phyloP scores from a whole-genome alignment of 2,113 vertebrate species.

The Tichodroma muraria region DNA sequence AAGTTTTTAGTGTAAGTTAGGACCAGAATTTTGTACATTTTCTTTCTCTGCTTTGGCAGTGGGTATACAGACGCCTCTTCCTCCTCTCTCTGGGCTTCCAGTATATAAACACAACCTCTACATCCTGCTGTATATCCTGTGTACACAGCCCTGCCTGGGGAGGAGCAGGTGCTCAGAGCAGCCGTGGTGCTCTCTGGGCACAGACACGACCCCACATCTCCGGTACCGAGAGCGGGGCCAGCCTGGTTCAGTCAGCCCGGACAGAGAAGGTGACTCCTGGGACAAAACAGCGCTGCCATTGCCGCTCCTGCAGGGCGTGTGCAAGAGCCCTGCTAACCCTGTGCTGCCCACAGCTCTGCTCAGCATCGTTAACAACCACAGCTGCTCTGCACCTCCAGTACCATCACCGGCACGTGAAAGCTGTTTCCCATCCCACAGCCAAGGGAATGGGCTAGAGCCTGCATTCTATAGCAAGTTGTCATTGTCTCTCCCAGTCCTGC shows the following conservation, averaged over 20 bases:
- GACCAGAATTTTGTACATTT: background rate
- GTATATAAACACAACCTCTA: background rate
- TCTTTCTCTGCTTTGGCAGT: background rate
- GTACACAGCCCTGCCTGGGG: rapidly evolving
- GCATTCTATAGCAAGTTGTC: rapidly evolving
- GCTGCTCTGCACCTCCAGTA: background rate
- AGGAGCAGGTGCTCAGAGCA: background rate
- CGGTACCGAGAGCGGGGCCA: rapidly evolving
- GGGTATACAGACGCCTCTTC: background rate
- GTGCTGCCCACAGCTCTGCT: background rate
- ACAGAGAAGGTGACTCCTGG: background rate
- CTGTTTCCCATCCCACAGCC: background rate
- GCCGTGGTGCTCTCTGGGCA: background rate
- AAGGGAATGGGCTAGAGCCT: background rate
- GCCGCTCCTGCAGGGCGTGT: rapidly evolving
- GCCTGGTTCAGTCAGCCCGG: too few relatives aligned
- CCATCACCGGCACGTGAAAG: background rate
- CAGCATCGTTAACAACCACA: background rate
- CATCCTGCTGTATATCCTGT: background rate
- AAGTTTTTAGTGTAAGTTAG: background rate
- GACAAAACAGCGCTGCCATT: rapidly evolving
- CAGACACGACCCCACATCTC: rapidly evolving
- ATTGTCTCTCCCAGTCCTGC: background rate
- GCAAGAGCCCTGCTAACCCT: background rate
- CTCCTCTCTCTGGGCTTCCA: background rate